Conservation (phyloP, 2,888 invertebrate genomes). For the Podabrus alpinus region DNA sequence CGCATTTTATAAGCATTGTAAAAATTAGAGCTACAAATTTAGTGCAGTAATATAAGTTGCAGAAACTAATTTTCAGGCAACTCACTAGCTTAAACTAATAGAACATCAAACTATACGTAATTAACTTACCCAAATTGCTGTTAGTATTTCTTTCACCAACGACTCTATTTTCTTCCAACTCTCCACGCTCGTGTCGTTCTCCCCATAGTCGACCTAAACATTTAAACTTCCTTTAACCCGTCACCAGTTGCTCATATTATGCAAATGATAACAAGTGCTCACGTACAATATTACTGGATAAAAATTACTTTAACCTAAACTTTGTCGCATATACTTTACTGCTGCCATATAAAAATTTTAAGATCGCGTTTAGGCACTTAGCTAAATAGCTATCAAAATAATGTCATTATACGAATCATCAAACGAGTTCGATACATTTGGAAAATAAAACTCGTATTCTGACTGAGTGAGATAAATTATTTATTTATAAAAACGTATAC, state of each 20-base stretch:
- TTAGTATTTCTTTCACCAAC: slow-evolving; percentile 54
- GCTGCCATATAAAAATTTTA: slow-evolving; percentile 14
- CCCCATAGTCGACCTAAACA: slow-evolving; percentile 43
- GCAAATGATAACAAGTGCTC: slow-evolving; percentile 22
- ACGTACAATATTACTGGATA: slow-evolving; percentile 15
- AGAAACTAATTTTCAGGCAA: neutral
- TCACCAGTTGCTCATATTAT: slow-evolving; percentile 15
- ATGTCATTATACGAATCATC: slow-evolving; percentile 14
- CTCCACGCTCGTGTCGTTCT: slow-evolving; percentile 45
- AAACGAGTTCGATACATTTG: slow-evolving; percentile 13
- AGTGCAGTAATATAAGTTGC: neutral
- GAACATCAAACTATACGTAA: neutral
- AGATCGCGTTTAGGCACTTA: slow-evolving; percentile 26
- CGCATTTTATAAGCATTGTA: neutral
- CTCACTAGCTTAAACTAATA: neutral
- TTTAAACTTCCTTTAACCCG: slow-evolving; percentile 29
- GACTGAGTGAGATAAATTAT: neutral
- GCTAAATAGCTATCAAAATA: slow-evolving; percentile 27
- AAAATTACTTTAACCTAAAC: slow-evolving; percentile 19
- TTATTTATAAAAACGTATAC: neutral
- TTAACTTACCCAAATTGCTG: slow-evolving; percentile 30
- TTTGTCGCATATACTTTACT: slow-evolving; percentile 16
- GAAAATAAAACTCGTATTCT: neutral
- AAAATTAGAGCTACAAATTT: neutral
- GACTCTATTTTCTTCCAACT: slow-evolving; percentile 47